Conservation (phyloP, 2,888 invertebrate genomes). For the Acanthacorydalis orientalis region DNA sequence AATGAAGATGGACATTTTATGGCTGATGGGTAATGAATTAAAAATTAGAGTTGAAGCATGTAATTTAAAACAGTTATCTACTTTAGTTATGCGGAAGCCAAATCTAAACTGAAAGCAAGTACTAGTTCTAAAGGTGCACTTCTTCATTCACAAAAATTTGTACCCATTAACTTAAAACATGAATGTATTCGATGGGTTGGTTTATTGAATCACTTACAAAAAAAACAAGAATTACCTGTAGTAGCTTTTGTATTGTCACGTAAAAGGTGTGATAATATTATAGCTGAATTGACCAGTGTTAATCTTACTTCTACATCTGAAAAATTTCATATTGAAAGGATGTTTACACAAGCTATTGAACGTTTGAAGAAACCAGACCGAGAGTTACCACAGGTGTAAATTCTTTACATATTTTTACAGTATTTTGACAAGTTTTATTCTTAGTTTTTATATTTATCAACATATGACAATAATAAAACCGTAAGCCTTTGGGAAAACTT, state of each 20-base stretch:
- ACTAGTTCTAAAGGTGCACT: conserved; percentile 1
- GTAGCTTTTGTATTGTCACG: conserved; percentile 89
- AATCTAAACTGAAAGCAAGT: conserved; percentile 6
- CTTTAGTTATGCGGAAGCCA: conserved; percentile 2
- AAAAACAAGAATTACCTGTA: conserved; percentile 74
- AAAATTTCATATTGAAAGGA: conserved; percentile 7
- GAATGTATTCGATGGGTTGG: conserved; percentile 72
- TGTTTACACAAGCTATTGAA: conserved; percentile 55
- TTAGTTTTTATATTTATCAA: no score
- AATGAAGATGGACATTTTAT: conserved; percentile 61
- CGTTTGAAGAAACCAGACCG: conserved; percentile 74
- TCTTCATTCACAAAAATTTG: no score
- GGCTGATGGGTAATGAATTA: conserved; percentile 43
- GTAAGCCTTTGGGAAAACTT: no score
- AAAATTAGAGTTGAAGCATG: no score
- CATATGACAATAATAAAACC: no score
- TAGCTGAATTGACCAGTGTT: neutral
- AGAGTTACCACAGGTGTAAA: conserved; percentile 63
- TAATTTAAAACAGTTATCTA: conserved; percentile 1
- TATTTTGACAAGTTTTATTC: no score
- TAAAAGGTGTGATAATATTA: conserved; percentile 51
- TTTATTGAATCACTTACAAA: conserved; percentile 65
- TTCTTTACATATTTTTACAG: no score
- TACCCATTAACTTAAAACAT: conserved; percentile 37
- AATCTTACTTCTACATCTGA: neutral